Evolutionary conservation across 2,797 vertebrate species (phyloP), one percentile per base, ranked within the genome.

Genomic region (Rhinophrynus dorsalis): DNA sequence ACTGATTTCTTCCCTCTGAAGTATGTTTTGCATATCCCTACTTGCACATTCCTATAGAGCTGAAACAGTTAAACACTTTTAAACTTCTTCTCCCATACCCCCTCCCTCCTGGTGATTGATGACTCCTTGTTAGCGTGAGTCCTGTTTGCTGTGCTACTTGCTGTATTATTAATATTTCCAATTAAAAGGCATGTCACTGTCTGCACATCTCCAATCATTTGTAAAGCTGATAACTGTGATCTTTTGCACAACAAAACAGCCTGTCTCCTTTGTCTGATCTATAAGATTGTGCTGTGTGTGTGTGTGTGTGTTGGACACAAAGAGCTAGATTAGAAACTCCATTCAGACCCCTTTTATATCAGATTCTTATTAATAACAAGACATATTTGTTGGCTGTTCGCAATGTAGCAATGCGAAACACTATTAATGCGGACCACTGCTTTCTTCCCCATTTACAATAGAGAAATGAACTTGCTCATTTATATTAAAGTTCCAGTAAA

Each of bases 91-190:
- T 51, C 13, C 13, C 15, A n/a, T n/a, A n/a, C n/a, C n/a, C 11
- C 8, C 24, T 29, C 24, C n/a, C 29, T 3, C 5, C 12, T n/a
- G 24, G 47, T 27, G 47, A 51, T 29, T 51, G 13, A 51, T 51
- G 23, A 27, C 24, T 51, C 13, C 13, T 29, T 23, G 12, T 51
- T 51, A 51, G n/a, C 45, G n/a, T n/a, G 13, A 29, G 47, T 29
- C n/a, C 12, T 51, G 47, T 51, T 27, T 51, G 5, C 5, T 27
- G 20, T 18, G 1, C 20, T 20, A 24, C 40, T 51, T 51, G 33
- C 33, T 35, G n/a, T n/a, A n/a, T 35, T 51, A 29, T 51, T 51
- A 51, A 51, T 51, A 51, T 27, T 51, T 51, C 24, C 24, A 51
- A 51, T 51, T 51, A 51, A 51, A 29, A 51, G 23, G 24, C 47